Evolutionary conservation across 2,113 vertebrate genomes (phyloP).

Genomic region (Seriola aureovittata): DNA sequence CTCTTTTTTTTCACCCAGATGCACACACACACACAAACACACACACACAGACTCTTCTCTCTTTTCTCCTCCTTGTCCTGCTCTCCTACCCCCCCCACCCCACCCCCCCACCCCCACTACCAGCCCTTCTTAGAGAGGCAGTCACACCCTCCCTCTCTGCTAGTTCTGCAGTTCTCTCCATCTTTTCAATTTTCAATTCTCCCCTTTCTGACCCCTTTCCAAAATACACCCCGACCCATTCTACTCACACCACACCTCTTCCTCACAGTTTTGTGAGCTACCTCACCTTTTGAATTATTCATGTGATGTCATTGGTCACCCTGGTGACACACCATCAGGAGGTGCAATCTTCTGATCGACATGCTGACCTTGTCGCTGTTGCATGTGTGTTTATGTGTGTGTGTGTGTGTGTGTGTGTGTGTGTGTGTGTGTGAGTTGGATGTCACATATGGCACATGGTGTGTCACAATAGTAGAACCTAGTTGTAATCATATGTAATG

Average conservation of each 20-base stretch:
- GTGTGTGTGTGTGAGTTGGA: background rate
- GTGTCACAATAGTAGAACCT: background rate
- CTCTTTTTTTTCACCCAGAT: constrained; percentile 12
- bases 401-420: background rate
- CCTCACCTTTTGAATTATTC: constrained; percentile 71
- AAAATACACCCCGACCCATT: constrained; percentile 25
- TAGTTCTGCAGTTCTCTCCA: constrained; percentile 30
- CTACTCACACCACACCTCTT: background rate
- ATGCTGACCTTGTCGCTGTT: constrained; percentile 43
- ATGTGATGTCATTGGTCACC: constrained; percentile 45
- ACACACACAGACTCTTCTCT: constrained; percentile 16
- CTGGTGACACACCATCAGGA: constrained; percentile 38
- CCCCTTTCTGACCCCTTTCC: background rate
- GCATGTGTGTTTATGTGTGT: background rate
- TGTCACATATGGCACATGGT: constrained; percentile 6
- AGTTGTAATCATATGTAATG: constrained; percentile 28
- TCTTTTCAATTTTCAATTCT: background rate
- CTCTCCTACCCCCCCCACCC: constrained; percentile 18
- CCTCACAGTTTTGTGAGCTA: constrained; percentile 16
- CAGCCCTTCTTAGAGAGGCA: background rate
- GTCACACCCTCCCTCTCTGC: constrained; percentile 47
- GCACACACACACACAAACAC: background rate
- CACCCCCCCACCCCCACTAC: background rate
- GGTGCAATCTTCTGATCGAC: constrained; percentile 38
- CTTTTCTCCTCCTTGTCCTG: constrained; percentile 19